These are phyloP conservation scores for Scartelaos histophorus DNA, from an alignment of 2,113 vertebrate genomes.

Conservation along the genomic window DNA sequence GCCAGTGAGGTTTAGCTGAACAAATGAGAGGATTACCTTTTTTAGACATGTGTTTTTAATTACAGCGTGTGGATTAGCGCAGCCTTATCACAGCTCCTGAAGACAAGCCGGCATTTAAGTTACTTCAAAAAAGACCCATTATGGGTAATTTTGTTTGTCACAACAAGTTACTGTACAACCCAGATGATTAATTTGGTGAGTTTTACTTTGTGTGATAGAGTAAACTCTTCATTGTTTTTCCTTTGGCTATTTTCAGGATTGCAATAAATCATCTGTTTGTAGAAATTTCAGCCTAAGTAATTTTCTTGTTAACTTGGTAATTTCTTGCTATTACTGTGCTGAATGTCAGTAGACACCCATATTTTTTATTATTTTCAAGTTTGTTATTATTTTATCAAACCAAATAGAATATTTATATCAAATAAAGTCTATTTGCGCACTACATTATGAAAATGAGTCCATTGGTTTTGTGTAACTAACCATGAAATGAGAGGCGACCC, in stretches of 20 bases:
- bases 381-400: not conserved
- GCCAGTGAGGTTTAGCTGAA: constrained; percentile 92
- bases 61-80: constrained; percentile 26
- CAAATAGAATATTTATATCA: not conserved
- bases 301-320: not conserved
- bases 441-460: constrained; percentile 1
- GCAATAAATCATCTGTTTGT: not conserved
- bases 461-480: constrained; percentile 71
- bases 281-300: not conserved
- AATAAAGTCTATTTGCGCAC: not conserved
- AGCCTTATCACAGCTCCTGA: constrained; percentile 22
- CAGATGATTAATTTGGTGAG: not conserved
- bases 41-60: constrained; percentile 50
- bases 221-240: not conserved
- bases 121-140: constrained; percentile 35
- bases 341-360: too few relatives aligned
- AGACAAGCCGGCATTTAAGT: constrained; percentile 26
- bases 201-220: not conserved
- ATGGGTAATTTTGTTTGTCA: constrained; percentile 2
- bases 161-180: not conserved
- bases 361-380: not conserved
- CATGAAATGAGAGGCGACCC: constrained; percentile 91
- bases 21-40: constrained; percentile 52
- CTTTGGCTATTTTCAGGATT: not conserved
- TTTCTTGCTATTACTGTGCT: not conserved